Evolutionary conservation across 2,888 invertebrate genomes (phyloP).

Genomic region (Limnephilus lunatus): DNA sequence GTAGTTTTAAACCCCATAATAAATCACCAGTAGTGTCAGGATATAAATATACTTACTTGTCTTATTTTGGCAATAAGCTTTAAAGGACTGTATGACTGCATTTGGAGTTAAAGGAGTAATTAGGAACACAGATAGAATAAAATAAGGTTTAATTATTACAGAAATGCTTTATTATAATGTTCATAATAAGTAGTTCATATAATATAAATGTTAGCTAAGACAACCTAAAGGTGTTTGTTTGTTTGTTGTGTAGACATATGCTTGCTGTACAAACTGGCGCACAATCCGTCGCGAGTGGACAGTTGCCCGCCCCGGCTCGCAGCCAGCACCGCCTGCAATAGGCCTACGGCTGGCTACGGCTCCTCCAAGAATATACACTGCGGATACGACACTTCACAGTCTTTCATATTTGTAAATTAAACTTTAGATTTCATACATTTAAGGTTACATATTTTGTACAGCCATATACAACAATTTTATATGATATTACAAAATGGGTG

Average conservation of each 20-base stretch:
- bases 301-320: conserved; percentile 57
- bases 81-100: not conserved
- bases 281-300: conserved; percentile 57
- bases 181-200: conserved; percentile 78
- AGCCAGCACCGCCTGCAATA: conserved; percentile 30
- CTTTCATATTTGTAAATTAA: conserved; percentile 70
- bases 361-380: conserved; percentile 67
- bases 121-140: not conserved
- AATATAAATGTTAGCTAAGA: conserved; percentile 79
- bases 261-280: conserved; percentile 65
- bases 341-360: conserved; percentile 14
- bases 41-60: no score
- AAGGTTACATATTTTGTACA: conserved; percentile 73
- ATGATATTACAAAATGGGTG: conserved; percentile 66
- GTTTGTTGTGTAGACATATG: conserved; percentile 65
- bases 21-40: no score
- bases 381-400: conserved; percentile 73
- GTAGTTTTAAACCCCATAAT: no score
- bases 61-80: no score
- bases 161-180: conserved; percentile 81
- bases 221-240: conserved; percentile 72
- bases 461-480: conserved; percentile 80
- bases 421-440: conserved; percentile 65
- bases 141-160: conserved; percentile 76
- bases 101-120: not conserved